Evolutionary conservation across 2,113 vertebrate species (phyloP).

Genomic region (Vulpes ferrilata): DNA sequence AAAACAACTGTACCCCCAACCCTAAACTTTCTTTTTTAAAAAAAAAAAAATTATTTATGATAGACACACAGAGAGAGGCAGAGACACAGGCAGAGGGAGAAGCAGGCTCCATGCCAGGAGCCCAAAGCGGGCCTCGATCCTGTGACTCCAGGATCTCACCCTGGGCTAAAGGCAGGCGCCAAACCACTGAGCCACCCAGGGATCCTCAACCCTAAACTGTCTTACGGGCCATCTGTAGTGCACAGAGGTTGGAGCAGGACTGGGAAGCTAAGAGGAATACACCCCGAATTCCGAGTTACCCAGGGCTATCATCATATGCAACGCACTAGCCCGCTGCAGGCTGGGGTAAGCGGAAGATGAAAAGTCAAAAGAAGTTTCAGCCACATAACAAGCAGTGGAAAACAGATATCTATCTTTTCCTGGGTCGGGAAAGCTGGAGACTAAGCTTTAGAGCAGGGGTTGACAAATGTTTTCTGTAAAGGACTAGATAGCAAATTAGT

Average conservation of each 20-base stretch:
- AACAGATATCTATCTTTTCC: background rate
- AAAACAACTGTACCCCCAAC: background rate
- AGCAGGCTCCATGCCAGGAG: too few species aligned
- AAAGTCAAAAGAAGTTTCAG: background rate
- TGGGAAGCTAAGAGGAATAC: background rate
- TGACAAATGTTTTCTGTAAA: background rate
- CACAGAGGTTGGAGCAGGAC: background rate
- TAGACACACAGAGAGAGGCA: too few species aligned
- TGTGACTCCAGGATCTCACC: too few species aligned
- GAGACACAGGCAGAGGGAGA: too few species aligned
- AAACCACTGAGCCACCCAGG: too few species aligned
- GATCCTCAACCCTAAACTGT: background rate
- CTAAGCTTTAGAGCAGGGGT: background rate
- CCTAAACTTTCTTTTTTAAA: background rate
- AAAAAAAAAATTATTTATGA: too few species aligned
- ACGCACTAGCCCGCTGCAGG: background rate
- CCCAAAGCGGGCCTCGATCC: too few species aligned
- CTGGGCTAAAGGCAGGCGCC: too few species aligned
- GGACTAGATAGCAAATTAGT: background rate
- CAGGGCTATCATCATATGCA: background rate
- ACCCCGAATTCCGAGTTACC: background rate
- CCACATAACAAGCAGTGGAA: background rate
- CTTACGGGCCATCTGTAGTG: background rate
- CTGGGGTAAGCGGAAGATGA: background rate
- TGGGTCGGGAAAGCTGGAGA: background rate